Conservation (phyloP, 2,113 vertebrate genomes). For the Entelurus aequoreus region DNA sequence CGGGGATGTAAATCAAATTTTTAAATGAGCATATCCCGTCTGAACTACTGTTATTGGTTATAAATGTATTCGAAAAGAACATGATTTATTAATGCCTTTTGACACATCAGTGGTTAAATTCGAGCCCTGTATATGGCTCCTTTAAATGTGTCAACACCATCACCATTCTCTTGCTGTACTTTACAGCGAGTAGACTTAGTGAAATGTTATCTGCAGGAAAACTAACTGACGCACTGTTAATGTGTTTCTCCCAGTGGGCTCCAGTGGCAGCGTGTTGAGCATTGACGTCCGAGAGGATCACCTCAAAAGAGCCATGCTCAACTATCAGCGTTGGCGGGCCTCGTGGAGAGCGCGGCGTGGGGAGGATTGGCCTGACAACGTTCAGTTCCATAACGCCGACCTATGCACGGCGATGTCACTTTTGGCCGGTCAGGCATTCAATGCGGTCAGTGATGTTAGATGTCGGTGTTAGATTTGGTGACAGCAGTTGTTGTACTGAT, state of each 20-base stretch:
- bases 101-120: no score
- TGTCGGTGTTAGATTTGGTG: neutral
- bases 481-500: neutral
- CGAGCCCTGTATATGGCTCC: no score
- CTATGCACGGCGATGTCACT: constrained; percentile 68
- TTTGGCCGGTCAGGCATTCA: constrained; percentile 71
- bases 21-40: no score
- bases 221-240: neutral
- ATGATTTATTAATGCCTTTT: no score
- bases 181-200: neutral
- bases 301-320: constrained; percentile 73
- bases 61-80: no score
- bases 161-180: neutral
- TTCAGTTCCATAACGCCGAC: constrained; percentile 79
- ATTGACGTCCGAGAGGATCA: constrained; percentile 85
- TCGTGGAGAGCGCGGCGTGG: constrained; percentile 74
- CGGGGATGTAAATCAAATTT: no score
- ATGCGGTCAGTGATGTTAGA: constrained; percentile 69
- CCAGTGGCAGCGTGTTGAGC: constrained; percentile 79
- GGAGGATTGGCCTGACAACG: constrained; percentile 84
- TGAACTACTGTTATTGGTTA: no score
- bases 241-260: constrained; percentile 74
- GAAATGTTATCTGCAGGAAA: neutral
- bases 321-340: constrained; percentile 79
- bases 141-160: no score